A percentile compares a stretch with the other conserved stretches of the same genome.
These are phyloP conservation scores for Nyctibius bracteatus DNA, from an alignment of 2,113 vertebrate species.

Conservation along the genomic window DNA sequence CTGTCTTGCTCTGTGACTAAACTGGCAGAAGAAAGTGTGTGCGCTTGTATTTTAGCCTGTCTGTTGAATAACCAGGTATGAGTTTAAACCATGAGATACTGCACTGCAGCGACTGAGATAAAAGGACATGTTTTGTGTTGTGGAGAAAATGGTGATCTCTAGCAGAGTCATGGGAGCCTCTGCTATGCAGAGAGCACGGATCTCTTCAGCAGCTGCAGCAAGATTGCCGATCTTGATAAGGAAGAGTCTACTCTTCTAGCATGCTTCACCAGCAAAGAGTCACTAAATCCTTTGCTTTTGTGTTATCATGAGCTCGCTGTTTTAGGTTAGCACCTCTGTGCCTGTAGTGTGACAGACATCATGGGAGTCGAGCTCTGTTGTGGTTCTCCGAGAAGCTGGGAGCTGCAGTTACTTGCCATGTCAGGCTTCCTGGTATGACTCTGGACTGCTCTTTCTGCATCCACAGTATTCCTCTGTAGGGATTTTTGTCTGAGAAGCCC, in stretches of 20 bases:
- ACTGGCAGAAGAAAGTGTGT: not conserved
- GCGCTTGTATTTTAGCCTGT: not conserved
- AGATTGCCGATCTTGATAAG: not conserved
- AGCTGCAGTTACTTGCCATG: not conserved
- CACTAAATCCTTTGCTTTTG: not conserved
- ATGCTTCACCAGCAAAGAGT: not conserved
- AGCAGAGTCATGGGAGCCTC: rapidly evolving
- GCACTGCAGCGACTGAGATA: not conserved
- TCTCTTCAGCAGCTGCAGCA: not conserved
- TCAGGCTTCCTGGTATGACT: not conserved
- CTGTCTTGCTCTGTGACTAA: not conserved
- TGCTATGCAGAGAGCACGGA: rapidly evolving
- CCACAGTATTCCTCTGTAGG: not conserved
- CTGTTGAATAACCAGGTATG: not conserved
- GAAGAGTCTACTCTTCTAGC: not conserved
- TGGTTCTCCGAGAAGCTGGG: not conserved
- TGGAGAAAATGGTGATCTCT: not conserved
- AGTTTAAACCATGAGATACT: not conserved
- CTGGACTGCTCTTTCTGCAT: not conserved
- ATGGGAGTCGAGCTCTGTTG: not conserved
- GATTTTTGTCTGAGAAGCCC: not conserved
- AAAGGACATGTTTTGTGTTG: not conserved
- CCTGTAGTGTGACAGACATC: not conserved
- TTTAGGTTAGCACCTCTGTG: not conserved
- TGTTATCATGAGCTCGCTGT: not conserved